A percentile compares a stretch with the other conserved stretches of the same genome.
Evolutionary conservation across 2,113 vertebrate genomes (phyloP).

Genomic region (Aythya baeri): DNA sequence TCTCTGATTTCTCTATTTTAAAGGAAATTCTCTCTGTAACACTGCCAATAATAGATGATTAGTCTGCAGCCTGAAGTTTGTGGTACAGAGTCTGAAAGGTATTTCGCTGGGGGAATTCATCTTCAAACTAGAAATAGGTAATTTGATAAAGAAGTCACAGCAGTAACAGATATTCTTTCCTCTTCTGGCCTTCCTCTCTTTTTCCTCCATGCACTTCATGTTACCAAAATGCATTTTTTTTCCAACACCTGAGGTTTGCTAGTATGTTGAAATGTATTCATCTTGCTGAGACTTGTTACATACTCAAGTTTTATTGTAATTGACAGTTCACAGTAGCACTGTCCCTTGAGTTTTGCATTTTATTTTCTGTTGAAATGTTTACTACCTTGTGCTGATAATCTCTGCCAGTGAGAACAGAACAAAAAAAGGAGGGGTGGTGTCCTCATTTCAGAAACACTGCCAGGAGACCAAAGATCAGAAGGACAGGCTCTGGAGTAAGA

Average conservation of each 20-base stretch:
- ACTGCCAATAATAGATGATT: not conserved
- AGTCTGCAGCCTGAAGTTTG: not conserved
- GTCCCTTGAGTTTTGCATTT: conserved; percentile 27
- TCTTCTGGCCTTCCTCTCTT: not conserved
- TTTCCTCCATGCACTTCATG: not conserved
- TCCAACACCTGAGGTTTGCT: not conserved
- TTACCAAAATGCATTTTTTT: not conserved
- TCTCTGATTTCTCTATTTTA: not conserved
- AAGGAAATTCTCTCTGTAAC: not conserved
- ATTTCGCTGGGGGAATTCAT: not conserved
- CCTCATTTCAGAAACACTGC: not conserved
- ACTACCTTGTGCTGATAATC: conserved; percentile 32
- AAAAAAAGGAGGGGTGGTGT: not conserved
- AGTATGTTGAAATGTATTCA: not conserved
- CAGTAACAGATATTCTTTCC: not conserved
- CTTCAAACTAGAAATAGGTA: not conserved
- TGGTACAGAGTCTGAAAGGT: not conserved
- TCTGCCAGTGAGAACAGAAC: not conserved
- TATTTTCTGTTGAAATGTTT: conserved; percentile 39
- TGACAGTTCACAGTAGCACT: conserved; percentile 38
- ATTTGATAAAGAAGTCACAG: not conserved
- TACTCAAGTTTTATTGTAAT: conserved; percentile 52
- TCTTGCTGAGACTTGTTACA: not conserved
- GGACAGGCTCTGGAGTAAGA: not conserved
- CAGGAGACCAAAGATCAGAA: not conserved